Evolutionary conservation across 2,888 invertebrate genomes (phyloP).

Genomic region (Nymphalis urticae): DNA sequence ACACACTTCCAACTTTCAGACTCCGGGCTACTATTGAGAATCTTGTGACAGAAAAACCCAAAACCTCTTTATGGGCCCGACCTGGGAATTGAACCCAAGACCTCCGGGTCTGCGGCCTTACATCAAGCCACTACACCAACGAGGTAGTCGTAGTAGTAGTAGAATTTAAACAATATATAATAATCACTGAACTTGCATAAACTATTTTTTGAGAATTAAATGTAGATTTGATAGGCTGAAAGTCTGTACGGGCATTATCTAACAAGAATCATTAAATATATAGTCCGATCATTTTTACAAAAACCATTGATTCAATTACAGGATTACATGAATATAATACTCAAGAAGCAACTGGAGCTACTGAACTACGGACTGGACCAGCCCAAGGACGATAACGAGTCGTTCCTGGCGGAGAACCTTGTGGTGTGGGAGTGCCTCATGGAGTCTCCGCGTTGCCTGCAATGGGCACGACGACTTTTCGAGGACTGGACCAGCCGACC

Average conservation of each 20-base stretch:
- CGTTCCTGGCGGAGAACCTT: slow-evolving; percentile 80
- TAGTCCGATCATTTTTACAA: background rate
- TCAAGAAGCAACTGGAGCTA: slow-evolving; percentile 67
- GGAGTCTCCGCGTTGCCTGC: slow-evolving; percentile 77
- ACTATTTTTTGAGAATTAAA: no score
- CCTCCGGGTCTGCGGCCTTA: no score
- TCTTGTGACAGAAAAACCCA: no score
- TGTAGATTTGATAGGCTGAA: no score
- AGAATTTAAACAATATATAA: background rate
- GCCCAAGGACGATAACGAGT: slow-evolving; percentile 79
- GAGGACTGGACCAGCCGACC: slow-evolving; percentile 56
- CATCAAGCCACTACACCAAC: no score
- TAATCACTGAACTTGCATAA: no score
- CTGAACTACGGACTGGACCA: slow-evolving; percentile 77
- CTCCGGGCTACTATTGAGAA: no score
- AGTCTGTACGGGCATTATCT: no score
- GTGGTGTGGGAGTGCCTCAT: slow-evolving; percentile 82
- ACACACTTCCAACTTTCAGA: no score
- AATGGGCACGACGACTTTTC: slow-evolving; percentile 76
- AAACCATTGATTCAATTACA: slow-evolving; percentile 40
- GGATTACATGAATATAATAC: slow-evolving; percentile 71
- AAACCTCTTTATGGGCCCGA: no score
- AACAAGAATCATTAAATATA: background rate
- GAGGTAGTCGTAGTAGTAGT: no score
- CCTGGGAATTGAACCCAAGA: no score